A percentile compares a stretch with the other conserved stretches of the same genome.
Conservation (phyloP, 35 echinoderm and acorn worm genomes). For the Apostichopus californicus region DNA sequence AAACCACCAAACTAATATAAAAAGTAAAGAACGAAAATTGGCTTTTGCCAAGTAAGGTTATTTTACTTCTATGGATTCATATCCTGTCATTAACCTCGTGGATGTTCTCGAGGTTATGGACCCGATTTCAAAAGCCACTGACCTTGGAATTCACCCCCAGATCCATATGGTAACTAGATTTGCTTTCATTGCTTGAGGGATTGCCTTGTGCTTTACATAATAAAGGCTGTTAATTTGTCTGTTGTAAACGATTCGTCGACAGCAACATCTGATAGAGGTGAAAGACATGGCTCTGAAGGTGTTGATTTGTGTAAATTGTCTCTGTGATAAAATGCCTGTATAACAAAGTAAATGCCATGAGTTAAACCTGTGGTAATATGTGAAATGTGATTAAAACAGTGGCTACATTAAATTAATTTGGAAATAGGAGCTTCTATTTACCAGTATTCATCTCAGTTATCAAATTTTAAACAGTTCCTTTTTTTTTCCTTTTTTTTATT, state of each 20-base stretch:
- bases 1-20: no score
- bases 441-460: no score
- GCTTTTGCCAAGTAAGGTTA: no score
- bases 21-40: no score
- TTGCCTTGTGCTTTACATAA: background rate
- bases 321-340: background rate
- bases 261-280: background rate
- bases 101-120: background rate
- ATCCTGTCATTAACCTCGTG: background rate
- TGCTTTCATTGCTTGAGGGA: background rate
- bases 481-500: no score
- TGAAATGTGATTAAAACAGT: background rate
- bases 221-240: conserved; percentile 3
- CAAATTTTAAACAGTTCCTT: no score
- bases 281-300: background rate
- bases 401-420: no score
- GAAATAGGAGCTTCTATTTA: no score
- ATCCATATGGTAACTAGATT: background rate
- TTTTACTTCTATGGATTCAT: no score
- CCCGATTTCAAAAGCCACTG: conserved; percentile 5
- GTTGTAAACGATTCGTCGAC: background rate
- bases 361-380: background rate
- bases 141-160: background rate
- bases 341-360: background rate
- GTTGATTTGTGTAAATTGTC: background rate